Evolutionary conservation across 2,113 vertebrate genomes (phyloP).

Genomic region (Papio anubis): DNA sequence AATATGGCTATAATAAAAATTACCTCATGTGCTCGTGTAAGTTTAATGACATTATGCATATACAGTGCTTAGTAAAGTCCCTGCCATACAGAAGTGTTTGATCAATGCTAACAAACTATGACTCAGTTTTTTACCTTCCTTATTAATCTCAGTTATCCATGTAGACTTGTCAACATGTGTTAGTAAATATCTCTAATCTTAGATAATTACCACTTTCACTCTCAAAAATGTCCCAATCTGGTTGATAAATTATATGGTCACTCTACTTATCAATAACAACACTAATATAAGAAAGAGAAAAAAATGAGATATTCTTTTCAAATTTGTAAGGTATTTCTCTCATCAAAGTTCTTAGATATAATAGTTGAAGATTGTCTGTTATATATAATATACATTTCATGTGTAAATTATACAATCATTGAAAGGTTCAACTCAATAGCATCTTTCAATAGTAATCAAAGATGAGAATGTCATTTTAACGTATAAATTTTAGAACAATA

Average conservation of each 20-base stretch:
- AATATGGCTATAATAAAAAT: not conserved
- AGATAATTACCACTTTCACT: not conserved
- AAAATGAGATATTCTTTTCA: not conserved
- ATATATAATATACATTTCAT: not conserved
- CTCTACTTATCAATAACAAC: not conserved
- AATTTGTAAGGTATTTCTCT: not conserved
- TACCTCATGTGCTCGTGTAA: not conserved
- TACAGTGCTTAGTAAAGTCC: not conserved
- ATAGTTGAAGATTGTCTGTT: not conserved
- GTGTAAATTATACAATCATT: not conserved
- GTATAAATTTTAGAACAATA: not conserved
- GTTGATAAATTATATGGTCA: not conserved
- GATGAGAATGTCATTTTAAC: not conserved
- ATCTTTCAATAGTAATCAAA: constrained; percentile 1
- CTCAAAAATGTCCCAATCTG: not conserved
- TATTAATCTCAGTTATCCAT: not conserved
- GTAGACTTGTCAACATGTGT: not conserved
- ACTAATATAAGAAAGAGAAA: not conserved
- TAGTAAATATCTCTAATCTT: not conserved
- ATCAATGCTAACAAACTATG: not conserved
- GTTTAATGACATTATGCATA: not conserved
- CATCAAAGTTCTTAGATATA: not conserved
- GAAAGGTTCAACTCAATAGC: not conserved
- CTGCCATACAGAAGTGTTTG: not conserved
- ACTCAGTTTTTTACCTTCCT: not conserved